Evolutionary conservation across 2,797 vertebrate genomes (phyloP).

Genomic region (Sebastes kiyomatsui): DNA sequence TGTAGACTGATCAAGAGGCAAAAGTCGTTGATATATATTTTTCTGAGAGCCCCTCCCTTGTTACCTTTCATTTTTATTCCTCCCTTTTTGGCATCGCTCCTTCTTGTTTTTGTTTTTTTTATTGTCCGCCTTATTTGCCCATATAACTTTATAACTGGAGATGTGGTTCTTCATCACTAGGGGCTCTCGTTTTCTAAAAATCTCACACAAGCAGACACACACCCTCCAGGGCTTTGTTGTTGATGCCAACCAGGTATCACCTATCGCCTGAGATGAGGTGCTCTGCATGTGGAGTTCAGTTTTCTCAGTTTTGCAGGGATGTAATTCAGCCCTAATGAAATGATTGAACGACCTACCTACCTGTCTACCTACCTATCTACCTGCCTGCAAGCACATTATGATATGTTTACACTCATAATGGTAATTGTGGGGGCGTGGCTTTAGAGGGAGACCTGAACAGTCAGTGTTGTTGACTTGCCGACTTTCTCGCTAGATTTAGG

Average conservation of each 20-base stretch:
- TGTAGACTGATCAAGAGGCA: slow-evolving; percentile 6
- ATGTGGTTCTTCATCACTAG: slow-evolving; percentile 11
- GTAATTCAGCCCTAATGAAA: no score
- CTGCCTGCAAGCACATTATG: no score
- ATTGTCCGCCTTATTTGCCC: slow-evolving; percentile 3
- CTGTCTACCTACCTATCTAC: no score
- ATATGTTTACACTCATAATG: no score
- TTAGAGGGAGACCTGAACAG: no score
- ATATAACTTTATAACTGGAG: not conserved
- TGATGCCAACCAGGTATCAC: slow-evolving; percentile 18
- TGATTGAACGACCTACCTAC: no score
- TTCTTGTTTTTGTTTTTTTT: slow-evolving; percentile 11
- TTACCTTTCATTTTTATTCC: slow-evolving; percentile 11
- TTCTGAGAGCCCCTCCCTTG: slow-evolving; percentile 42
- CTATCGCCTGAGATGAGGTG: slow-evolving; percentile 2
- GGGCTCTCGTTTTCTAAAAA: not conserved
- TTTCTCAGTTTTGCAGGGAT: no score
- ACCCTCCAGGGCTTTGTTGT: slow-evolving; percentile 17
- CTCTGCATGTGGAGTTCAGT: not conserved
- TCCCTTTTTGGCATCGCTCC: slow-evolving; percentile 20
- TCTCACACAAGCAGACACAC: not conserved
- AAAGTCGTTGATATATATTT: slow-evolving; percentile 35
- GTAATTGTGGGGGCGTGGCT: no score
- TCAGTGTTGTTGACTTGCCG: no score
- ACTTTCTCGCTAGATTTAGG: no score